Evolutionary conservation across 2,888 invertebrate genomes (phyloP).

Genomic region (Diabrotica balteata): DNA sequence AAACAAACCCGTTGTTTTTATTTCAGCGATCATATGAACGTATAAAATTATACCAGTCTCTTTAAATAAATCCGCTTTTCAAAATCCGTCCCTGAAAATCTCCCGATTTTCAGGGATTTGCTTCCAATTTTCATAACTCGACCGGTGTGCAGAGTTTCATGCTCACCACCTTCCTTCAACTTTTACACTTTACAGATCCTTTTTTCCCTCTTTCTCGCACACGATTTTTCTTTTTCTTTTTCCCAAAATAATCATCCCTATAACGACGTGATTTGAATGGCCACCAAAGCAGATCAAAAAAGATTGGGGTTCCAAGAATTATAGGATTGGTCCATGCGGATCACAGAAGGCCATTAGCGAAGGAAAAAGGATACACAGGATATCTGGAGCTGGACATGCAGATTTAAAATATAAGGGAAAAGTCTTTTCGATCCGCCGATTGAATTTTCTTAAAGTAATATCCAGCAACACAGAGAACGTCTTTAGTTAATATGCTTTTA

Average conservation of each 20-base stretch:
- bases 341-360: constrained; percentile 28
- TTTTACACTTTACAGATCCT: constrained; percentile 11
- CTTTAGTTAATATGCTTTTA: too few species aligned
- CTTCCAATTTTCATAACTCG: constrained; percentile 6
- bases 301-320: constrained; percentile 21
- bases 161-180: constrained; percentile 5
- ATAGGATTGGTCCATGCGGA: constrained; percentile 31
- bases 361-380: constrained; percentile 14
- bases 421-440: constrained; percentile 1
- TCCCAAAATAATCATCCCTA: constrained; percentile 12
- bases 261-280: constrained; percentile 19
- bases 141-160: not conserved
- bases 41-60: too few species aligned
- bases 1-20: too few species aligned
- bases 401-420: constrained; percentile 23
- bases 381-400: constrained; percentile 20
- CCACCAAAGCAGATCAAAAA: constrained; percentile 21
- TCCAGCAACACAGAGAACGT: too few species aligned
- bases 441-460: not conserved
- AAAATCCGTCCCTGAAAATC: not conserved
- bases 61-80: too few species aligned
- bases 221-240: not conserved
- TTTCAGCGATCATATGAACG: too few species aligned
- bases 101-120: constrained; percentile 13
- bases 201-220: constrained; percentile 3